Conservation (phyloP, 2,888 invertebrate species). For the Cephalotes varians region DNA sequence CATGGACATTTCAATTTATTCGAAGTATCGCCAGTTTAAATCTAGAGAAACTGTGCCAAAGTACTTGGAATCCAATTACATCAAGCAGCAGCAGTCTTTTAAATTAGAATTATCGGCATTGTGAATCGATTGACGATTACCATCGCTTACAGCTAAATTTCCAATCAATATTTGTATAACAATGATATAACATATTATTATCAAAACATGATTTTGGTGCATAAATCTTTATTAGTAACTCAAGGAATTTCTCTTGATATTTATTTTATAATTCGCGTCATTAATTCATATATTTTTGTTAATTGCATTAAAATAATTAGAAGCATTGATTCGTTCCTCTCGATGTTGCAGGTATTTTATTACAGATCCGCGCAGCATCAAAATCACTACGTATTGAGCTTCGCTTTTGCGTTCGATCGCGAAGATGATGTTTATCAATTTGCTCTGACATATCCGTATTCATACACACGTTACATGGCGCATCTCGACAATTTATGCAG, state of each 20-base stretch:
- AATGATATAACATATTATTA: neutral
- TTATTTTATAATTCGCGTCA: neutral
- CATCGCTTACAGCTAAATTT: neutral
- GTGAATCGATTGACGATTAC: slow-evolving; percentile 15
- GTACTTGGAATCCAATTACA: slow-evolving; percentile 38
- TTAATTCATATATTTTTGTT: neutral
- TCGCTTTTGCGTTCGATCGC: slow-evolving; percentile 97
- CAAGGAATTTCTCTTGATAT: neutral
- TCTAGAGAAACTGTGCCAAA: slow-evolving; percentile 18
- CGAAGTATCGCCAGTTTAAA: slow-evolving; percentile 20
- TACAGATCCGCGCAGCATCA: slow-evolving; percentile 96
- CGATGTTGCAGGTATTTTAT: slow-evolving; percentile 91
- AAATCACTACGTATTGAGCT: slow-evolving; percentile 96
- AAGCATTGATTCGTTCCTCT: neutral
- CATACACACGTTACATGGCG: slow-evolving; percentile 96
- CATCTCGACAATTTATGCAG: slow-evolving; percentile 89
- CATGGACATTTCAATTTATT: slow-evolving; percentile 21
- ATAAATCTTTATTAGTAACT: neutral
- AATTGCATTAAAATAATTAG: neutral
- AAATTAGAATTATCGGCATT: slow-evolving; percentile 36
- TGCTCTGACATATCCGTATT: slow-evolving; percentile 97
- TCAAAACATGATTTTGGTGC: neutral
- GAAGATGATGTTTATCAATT: slow-evolving; percentile 99
- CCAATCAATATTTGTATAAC: neutral
- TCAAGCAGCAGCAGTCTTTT: slow-evolving; percentile 21